Conservation (phyloP, 2,113 vertebrate species). For the Vulpes vulpes region DNA sequence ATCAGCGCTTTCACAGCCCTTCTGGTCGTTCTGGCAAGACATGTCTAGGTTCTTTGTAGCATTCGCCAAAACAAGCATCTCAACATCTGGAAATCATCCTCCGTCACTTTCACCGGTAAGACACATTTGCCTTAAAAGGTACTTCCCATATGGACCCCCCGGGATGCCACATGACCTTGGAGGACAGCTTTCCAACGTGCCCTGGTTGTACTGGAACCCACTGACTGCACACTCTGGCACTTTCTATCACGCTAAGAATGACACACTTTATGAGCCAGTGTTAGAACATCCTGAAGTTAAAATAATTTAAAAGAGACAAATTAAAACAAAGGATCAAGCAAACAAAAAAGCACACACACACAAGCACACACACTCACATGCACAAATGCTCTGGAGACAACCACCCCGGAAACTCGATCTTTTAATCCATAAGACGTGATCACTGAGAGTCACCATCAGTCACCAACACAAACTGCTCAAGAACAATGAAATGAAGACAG, state of each 20-base stretch:
- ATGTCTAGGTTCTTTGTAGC: slow-evolving; percentile 75
- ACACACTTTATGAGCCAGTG: slow-evolving; percentile 35
- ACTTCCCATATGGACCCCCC: slow-evolving; percentile 65
- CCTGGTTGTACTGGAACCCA: slow-evolving; percentile 24
- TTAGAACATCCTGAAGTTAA: background rate
- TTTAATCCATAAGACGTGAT: background rate
- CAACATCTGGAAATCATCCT: slow-evolving; percentile 88
- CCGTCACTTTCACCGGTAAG: slow-evolving; percentile 77
- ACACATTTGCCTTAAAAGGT: slow-evolving; percentile 72
- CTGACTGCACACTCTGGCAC: slow-evolving; percentile 37
- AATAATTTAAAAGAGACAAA: slow-evolving; percentile 23
- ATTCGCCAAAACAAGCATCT: slow-evolving; percentile 86
- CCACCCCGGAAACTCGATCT: background rate
- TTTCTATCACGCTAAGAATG: slow-evolving; percentile 58
- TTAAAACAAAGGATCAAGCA: slow-evolving; percentile 7
- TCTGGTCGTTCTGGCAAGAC: slow-evolving; percentile 79
- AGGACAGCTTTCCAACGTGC: slow-evolving; percentile 62
- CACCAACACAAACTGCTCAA: background rate
- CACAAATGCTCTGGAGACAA: background rate
- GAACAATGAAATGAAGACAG: background rate
- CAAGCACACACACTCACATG: background rate
- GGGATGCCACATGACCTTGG: slow-evolving; percentile 62
- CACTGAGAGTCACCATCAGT: background rate
- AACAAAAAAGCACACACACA: background rate
- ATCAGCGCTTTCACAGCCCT: slow-evolving; percentile 79